Conservation (phyloP, 1,140 invertebrate genomes). For the Caenorhabditis tropicalis region DNA sequence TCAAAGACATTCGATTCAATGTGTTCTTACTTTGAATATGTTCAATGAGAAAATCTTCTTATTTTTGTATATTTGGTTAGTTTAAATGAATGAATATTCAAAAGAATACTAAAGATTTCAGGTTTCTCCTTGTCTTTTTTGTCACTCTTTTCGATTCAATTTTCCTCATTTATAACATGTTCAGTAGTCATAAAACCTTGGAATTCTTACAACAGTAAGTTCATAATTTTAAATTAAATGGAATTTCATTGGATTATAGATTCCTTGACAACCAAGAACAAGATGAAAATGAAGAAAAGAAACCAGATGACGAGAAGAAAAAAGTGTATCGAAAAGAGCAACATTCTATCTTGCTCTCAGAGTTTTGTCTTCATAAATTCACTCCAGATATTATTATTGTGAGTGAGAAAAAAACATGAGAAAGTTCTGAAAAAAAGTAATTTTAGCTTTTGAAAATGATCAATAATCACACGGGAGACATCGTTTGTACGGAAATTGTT, state of each 20-base stretch:
- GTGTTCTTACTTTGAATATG: slow-evolving; percentile 66
- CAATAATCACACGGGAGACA: slow-evolving; percentile 58
- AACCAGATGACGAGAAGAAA: slow-evolving; percentile 2
- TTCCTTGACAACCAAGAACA: slow-evolving; percentile 19
- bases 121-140: slow-evolving; percentile 66
- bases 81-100: background rate
- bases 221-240: background rate
- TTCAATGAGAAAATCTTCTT: slow-evolving; percentile 73
- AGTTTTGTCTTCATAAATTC: slow-evolving; percentile 20
- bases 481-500: slow-evolving; percentile 58
- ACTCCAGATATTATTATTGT: slow-evolving; percentile 46
- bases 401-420: no score
- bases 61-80: slow-evolving; percentile 72
- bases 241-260: no score
- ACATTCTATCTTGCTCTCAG: background rate
- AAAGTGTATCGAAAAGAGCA: slow-evolving; percentile 18
- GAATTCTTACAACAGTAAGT: slow-evolving; percentile 48
- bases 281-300: slow-evolving; percentile 17
- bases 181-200: slow-evolving; percentile 39
- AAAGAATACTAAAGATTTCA: background rate
- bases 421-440: no score
- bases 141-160: slow-evolving; percentile 60
- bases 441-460: slow-evolving; percentile 58
- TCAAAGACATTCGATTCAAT: slow-evolving; percentile 72
- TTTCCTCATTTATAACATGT: slow-evolving; percentile 50